Base-by-base conservation (phyloP, 1,140 invertebrate genomes). In the Popillia japonica region DNA sequence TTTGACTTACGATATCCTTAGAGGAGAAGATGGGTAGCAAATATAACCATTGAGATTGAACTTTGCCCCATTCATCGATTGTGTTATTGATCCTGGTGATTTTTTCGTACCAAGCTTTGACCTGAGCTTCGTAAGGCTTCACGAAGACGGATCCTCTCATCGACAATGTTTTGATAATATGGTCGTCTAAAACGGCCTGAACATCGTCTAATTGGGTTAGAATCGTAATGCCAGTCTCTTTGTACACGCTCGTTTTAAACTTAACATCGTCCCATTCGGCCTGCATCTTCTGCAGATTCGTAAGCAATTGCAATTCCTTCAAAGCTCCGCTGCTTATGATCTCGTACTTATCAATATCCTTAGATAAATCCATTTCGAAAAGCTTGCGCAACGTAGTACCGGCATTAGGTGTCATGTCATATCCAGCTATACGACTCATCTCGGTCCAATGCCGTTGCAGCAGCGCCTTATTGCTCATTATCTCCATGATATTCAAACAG, bases 71-170 rank as follows among this genome's bases (percentile, higher is more conserved):
- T 85, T 95, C 93, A 81, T 97, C 94, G 9, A 97, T 90, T 0
- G 95, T 95, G 64, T 89, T 88, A 85, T 96, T 94, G 0, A 96
- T 91, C 41, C 93, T 86, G 44, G 92, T 89, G 40, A 98, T 90
- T 83, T 92, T 93, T 20, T 92, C 91, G 85, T 97, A 97, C 94
- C 96, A 98, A 0, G 90, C 89, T 84, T 90, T 92, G 22, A 94
- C 92, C 87, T 96, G 93, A 23, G 86, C 83, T 88, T 95, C 93
- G 86, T 96, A 95, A 6, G 96, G 96, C 87, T 96, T 96, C 40
- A 97, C 95, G 87, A 96, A 98, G 2, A 95, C 94, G 0, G 96
- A 97, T 6, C 96, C 95, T 81, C 95, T 90, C 94, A 98, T 97
- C 0, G 93, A 92, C 83, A 97, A 91, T 9, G 95, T 95, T 87